These are phyloP conservation scores for Drosophila tristis DNA, from an alignment of 1,140 invertebrate genomes.

Conservation along the genomic window DNA sequence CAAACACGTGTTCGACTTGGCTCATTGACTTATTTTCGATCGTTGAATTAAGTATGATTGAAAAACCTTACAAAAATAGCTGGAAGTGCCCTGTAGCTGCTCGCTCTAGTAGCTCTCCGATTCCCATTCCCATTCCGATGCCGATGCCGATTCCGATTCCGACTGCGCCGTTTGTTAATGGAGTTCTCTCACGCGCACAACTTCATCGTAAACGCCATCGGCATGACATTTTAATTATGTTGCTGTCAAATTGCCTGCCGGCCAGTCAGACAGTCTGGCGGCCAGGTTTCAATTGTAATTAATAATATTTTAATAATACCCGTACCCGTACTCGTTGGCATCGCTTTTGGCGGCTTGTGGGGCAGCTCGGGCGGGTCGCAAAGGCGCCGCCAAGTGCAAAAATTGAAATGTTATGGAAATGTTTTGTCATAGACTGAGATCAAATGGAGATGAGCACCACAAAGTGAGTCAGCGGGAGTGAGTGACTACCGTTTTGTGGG, in stretches of 20 bases:
- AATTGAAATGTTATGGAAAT: slow-evolving; percentile 71
- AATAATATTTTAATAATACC: slow-evolving; percentile 75
- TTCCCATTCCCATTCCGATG: slow-evolving; percentile 30
- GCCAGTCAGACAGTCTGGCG: slow-evolving; percentile 23
- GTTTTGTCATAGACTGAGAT: slow-evolving; percentile 63
- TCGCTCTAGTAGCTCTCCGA: neutral
- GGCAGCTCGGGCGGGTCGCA: neutral
- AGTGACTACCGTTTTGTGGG: too few species aligned
- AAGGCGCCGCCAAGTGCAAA: slow-evolving; percentile 55
- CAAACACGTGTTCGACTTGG: slow-evolving; percentile 68
- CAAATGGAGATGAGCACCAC: slow-evolving; percentile 47
- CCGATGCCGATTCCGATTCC: slow-evolving; percentile 11
- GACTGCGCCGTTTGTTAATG: slow-evolving; percentile 70
- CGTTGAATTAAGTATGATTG: slow-evolving; percentile 20
- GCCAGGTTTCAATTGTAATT: slow-evolving; percentile 73
- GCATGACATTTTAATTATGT: slow-evolving; percentile 81
- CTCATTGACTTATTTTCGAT: slow-evolving; percentile 62
- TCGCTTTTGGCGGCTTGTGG: slow-evolving; percentile 10
- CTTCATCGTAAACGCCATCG: slow-evolving; percentile 50
- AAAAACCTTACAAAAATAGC: slow-evolving; percentile 10
- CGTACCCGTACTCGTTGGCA: slow-evolving; percentile 46
- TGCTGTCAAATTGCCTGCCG: slow-evolving; percentile 65
- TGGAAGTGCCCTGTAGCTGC: slow-evolving; percentile 15
- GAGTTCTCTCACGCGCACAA: slow-evolving; percentile 56
- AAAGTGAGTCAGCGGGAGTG: neutral